Evolutionary conservation across 2,797 vertebrate genomes (phyloP).

Genomic region (Chiloscyllium punctatum): DNA sequence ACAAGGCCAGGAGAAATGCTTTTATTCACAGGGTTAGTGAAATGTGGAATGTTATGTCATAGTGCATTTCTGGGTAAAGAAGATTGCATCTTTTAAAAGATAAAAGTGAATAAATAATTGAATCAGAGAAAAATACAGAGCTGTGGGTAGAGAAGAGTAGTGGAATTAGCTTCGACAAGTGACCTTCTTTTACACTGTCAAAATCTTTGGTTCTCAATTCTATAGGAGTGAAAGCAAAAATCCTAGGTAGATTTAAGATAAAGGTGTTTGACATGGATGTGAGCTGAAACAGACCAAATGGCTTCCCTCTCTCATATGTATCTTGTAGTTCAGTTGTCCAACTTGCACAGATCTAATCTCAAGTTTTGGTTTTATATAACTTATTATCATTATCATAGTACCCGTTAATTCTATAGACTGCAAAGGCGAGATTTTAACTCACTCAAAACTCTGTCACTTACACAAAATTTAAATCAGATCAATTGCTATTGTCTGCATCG

Average conservation of each 20-base stretch:
- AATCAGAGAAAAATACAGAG: neutral
- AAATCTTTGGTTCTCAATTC: neutral
- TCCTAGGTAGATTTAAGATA: neutral
- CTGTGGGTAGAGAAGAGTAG: neutral
- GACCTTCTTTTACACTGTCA: neutral
- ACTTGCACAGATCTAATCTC: neutral
- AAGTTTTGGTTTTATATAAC: neutral
- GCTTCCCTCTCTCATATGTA: neutral
- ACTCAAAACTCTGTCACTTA: neutral
- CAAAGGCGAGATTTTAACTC: neutral
- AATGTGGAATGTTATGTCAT: neutral
- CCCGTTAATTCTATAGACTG: neutral
- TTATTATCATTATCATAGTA: neutral
- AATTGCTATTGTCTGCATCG: neutral
- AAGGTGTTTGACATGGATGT: neutral
- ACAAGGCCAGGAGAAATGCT: neutral
- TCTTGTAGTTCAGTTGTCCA: neutral
- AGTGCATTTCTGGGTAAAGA: neutral
- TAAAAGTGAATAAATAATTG: conserved; percentile 15
- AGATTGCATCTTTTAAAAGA: neutral
- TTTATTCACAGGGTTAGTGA: neutral
- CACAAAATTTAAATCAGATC: neutral
- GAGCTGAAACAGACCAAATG: neutral
- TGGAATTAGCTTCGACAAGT: neutral
- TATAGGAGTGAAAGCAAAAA: neutral